Evolutionary conservation across 2,113 vertebrate genomes (phyloP).

Genomic region (Elephas maximus): DNA sequence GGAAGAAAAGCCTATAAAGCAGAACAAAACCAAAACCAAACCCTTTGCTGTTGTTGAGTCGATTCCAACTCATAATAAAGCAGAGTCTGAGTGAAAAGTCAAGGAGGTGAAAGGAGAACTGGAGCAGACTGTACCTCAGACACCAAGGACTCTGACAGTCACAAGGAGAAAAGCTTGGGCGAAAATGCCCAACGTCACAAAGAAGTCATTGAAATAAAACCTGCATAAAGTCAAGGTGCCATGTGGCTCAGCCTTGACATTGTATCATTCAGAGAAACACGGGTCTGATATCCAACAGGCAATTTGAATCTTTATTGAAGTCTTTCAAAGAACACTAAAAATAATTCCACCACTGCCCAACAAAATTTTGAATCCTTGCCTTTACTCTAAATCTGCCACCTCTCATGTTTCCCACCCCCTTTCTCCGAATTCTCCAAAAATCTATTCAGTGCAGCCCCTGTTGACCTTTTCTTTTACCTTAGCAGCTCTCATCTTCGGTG

Average conservation of each 20-base stretch:
- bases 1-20: background rate
- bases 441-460: no score
- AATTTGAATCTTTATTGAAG: background rate
- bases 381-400: no score
- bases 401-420: background rate
- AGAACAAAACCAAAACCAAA: no score
- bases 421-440: background rate
- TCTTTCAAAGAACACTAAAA: background rate
- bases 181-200: background rate
- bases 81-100: background rate
- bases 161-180: background rate
- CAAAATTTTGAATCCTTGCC: background rate
- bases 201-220: no score
- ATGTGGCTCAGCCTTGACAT: background rate
- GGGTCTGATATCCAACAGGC: background rate
- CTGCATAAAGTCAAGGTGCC: fast-evolving
- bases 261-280: background rate
- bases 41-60: no score
- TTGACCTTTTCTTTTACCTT: background rate
- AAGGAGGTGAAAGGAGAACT: background rate
- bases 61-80: no score
- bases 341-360: background rate
- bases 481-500: background rate
- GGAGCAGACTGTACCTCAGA: fast-evolving
- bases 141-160: background rate